These are phyloP conservation scores for Augochlora pura DNA, from an alignment of 1,140 invertebrate genomes.

Conservation along the genomic window DNA sequence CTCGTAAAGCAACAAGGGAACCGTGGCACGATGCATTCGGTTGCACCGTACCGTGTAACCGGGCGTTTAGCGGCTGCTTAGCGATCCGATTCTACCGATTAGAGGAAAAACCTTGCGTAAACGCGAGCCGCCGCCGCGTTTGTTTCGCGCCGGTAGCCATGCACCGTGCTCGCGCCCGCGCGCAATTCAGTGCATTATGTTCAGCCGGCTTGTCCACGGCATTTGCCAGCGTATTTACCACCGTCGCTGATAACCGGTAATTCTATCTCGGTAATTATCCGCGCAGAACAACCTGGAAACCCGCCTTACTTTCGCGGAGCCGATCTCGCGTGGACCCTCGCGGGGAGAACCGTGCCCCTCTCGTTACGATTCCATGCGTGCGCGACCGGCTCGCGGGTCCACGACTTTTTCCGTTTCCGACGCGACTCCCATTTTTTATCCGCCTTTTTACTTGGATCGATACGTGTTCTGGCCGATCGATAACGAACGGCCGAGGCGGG, in stretches of 20 bases:
- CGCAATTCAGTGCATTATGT: constrained; percentile 50
- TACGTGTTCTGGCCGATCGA: no score
- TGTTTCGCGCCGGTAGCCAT: constrained; percentile 64
- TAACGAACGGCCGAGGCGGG: no score
- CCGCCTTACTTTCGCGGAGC: neutral
- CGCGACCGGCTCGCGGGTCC: neutral
- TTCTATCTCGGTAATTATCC: constrained; percentile 37
- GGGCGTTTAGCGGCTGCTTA: constrained; percentile 68
- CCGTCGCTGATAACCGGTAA: constrained; percentile 37
- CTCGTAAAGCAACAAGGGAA: constrained; percentile 46
- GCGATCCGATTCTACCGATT: constrained; percentile 72
- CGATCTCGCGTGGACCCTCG: neutral
- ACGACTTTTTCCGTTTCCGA: neutral
- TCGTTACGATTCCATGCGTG: no score
- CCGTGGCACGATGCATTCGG: constrained; percentile 49
- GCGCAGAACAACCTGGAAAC: constrained; percentile 2
- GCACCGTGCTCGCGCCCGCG: constrained; percentile 40
- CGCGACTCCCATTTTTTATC: no score
- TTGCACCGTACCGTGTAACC: constrained; percentile 64
- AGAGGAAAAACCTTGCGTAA: constrained; percentile 69
- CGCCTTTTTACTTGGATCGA: no score
- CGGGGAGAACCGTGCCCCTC: no score
- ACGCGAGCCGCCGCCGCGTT: constrained; percentile 59
- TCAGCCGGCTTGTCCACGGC: constrained; percentile 28
- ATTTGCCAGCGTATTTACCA: constrained; percentile 28